Base-by-base conservation (phyloP, 1,140 invertebrate genomes). In the Diabrotica undecimpunctata region DNA sequence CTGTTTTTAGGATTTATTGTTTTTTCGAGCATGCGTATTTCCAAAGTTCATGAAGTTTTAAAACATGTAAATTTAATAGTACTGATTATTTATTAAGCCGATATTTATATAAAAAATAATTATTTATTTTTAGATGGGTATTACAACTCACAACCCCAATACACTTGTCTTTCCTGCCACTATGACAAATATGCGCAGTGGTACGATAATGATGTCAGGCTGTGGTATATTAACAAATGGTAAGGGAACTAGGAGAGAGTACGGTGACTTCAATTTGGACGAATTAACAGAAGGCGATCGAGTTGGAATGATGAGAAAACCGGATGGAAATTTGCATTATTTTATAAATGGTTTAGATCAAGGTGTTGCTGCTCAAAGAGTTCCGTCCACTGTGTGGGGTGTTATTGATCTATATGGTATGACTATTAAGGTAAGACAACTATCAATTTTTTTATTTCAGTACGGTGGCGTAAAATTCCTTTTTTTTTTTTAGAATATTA, bases 141-240 rank as follows among this genome's bases (percentile, higher is more conserved):
- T 97, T 8, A 97, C 95, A 0, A 94, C 92, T 41, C 95, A 97
- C 74, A 94, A 95, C 81, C 95, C 96, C 14, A 86, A 87, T 5
- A 86, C 87, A 0, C 82, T 98, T 62, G 90, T 96, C 54, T 97
- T 97, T 80, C 96, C 95, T 35, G 93, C 94, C 2, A 98, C 96
- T 10, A 97, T 98, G 95, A 98, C 95, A 2, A 97, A 97, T 79
- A 92, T 98, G 89, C 85, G 94, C 63, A 92, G 91, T 11, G 95
- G 95, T 2, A 97, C 95, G 4, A 95, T 95, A 5, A 97, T 98
- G 92, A 97, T 98, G 94, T 96, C 94, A 46, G 95, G 95, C 0
- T 95, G 93, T 82, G 95, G 95, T 50, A 96, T 98, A 70, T 80
- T 97, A 5, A 92, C 94, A 7, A 97, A 97, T 80, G 95, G 95